Base-by-base conservation (phyloP, 2,888 invertebrate species). In the Coenonympha glycerion region DNA sequence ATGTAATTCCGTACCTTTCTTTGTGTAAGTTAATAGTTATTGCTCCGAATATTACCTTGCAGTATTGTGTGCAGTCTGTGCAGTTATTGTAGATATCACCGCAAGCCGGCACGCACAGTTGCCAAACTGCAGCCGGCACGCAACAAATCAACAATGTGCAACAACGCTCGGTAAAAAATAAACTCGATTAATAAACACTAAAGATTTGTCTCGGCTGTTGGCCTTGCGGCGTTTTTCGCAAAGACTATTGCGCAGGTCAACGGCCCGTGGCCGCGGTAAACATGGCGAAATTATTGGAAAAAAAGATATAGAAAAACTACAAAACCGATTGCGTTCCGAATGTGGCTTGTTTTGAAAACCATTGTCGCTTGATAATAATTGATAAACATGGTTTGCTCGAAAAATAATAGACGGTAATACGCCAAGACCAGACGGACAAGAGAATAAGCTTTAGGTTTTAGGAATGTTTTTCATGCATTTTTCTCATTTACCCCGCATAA, bases 171-270 rank as follows among this genome's bases (percentile, higher is more conserved):
- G 55, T 57, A 61, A 63, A 66, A 66, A 69, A 72, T 71, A 65
- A 62, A 61, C 64, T 69, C 61, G 74, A 73, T 73, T 74, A 76
- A n/a, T n/a, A n/a, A n/a, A n/a, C 79, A 70, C 70, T 72, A 73
- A 73, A 76, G 76, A 85, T 85, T 85, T 76, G 85, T 79, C 73
- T 76, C 84, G 79, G 71, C 72, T 66, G 63, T 64, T 60, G 76
- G 72, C 85, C 85, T 84, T 84, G 80, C 63, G 55, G 61, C 53
- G 63, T 70, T 74, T 82, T 81, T 80, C 79, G 79, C 78, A 73
- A 79, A 79, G 60, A 58, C 55, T 60, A 69, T 77, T 77, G 77
- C 75, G 62, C 68, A 60, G 76, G 76, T 73, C 74, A 65, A 63
- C 67, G 73, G 72, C 74, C 79, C 74, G 76, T 69, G 65, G 69